These are phyloP conservation scores for Acipenser ruthenus DNA, from an alignment of 2,797 vertebrate species.

Conservation along the genomic window DNA sequence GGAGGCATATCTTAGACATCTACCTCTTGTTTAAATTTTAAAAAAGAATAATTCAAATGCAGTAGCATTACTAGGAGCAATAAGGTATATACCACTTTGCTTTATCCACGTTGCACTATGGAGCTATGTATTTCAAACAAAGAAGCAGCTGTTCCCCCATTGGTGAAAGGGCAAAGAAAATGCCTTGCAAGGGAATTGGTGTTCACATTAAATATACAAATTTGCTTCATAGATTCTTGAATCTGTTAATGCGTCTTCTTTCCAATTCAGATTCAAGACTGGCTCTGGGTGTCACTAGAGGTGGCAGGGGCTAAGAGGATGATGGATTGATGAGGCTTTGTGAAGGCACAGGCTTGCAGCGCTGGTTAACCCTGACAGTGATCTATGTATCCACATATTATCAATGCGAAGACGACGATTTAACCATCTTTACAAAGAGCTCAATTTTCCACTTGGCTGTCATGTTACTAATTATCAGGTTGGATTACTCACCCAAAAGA, in stretches of 20 bases:
- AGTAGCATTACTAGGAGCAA: conserved; percentile 48
- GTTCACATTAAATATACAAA: conserved; percentile 63
- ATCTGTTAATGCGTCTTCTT: conserved; percentile 44
- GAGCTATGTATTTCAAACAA: conserved; percentile 68
- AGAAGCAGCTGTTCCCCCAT: conserved; percentile 52
- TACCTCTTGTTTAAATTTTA: conserved; percentile 66
- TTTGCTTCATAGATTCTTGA: conserved; percentile 58
- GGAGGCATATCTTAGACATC: conserved; percentile 62
- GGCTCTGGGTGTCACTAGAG: conserved; percentile 49
- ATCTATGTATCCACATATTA: conserved; percentile 45
- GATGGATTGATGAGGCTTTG: conserved; percentile 62
- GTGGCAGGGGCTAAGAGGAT: conserved; percentile 58
- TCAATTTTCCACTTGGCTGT: conserved; percentile 35
- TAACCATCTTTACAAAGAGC: conserved; percentile 41
- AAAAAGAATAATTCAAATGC: conserved; percentile 73
- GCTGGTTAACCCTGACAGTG: conserved; percentile 44
- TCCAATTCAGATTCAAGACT: conserved; percentile 57
- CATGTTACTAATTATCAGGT: conserved; percentile 40
- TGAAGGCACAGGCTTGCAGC: conserved; percentile 38
- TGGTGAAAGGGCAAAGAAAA: conserved; percentile 57
- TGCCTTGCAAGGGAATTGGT: conserved; percentile 51
- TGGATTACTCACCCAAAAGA: conserved; percentile 36
- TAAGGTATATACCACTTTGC: conserved; percentile 50
- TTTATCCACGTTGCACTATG: conserved; percentile 61
- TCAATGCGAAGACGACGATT: conserved; percentile 40